phyloP scores from a whole-genome alignment of 2,888 invertebrate species.

The Callosobruchus maculatus region DNA sequence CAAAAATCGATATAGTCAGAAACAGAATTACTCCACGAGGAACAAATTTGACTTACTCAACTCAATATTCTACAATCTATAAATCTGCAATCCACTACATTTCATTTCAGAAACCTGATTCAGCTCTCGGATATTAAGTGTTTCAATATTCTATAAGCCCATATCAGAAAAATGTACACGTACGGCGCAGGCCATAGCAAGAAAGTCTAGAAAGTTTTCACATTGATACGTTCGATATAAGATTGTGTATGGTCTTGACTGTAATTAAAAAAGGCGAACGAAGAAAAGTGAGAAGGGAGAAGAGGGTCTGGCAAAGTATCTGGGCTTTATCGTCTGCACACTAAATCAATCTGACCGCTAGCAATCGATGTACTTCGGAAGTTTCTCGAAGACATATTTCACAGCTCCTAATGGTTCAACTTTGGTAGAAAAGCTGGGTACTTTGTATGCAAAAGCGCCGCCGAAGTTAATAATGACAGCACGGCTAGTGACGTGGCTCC shows the following conservation, averaged over 20 bases:
- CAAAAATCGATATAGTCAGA: too few relatives aligned
- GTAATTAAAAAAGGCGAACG: not conserved
- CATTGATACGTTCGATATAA: not conserved
- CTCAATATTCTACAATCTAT: too few relatives aligned
- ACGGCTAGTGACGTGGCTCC: slow-evolving; percentile 13
- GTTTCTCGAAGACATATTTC: slow-evolving; percentile 17
- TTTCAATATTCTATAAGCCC: not conserved
- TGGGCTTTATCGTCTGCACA: not conserved
- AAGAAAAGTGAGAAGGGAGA: not conserved
- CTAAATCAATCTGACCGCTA: slow-evolving; percentile 18
- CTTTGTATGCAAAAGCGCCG: slow-evolving; percentile 21
- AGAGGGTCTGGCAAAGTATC: not conserved
- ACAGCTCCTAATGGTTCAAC: slow-evolving; percentile 18
- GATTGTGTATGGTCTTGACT: not conserved
- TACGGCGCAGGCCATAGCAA: not conserved
- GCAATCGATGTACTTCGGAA: slow-evolving; percentile 19
- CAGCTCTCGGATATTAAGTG: not conserved
- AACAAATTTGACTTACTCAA: too few relatives aligned
- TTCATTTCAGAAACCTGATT: not conserved
- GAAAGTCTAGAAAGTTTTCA: not conserved
- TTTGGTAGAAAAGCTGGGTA: slow-evolving; percentile 12
- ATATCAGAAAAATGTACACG: not conserved
- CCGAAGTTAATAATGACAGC: slow-evolving; percentile 16
- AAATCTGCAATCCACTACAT: too few relatives aligned
- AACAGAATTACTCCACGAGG: too few relatives aligned